Conservation (phyloP, 2,113 vertebrate genomes). For the Uropsilus gracilis region DNA sequence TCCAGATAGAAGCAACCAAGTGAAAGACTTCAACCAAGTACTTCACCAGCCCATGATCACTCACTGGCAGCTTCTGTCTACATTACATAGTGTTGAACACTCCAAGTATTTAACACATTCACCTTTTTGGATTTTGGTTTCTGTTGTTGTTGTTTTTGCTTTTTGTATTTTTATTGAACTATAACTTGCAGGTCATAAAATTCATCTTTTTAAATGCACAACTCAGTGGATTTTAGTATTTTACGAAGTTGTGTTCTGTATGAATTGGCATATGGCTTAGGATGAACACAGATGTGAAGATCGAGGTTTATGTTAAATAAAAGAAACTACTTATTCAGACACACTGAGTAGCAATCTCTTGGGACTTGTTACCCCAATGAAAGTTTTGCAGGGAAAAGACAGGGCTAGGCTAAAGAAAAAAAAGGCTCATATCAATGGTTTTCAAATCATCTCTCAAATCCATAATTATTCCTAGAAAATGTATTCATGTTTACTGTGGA, state of each 20-base stretch:
- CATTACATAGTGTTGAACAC: not conserved
- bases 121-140: not conserved
- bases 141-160: not conserved
- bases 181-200: not conserved
- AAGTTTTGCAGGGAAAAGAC: not conserved
- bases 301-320: not conserved
- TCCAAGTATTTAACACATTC: not conserved
- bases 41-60: not conserved
- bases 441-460: not conserved
- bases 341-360: not conserved
- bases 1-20: not conserved
- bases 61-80: not conserved
- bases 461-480: not conserved
- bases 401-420: not conserved
- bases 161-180: not conserved
- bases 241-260: not conserved
- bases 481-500: not conserved
- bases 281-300: not conserved
- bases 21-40: not conserved
- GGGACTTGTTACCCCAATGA: not conserved
- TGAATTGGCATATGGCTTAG: not conserved
- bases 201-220: not conserved
- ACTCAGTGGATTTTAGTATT: not conserved
- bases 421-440: not conserved
- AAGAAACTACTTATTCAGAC: not conserved